Evolutionary conservation across 2,113 vertebrate species (phyloP).

Genomic region (Gymnorhina tibicen): DNA sequence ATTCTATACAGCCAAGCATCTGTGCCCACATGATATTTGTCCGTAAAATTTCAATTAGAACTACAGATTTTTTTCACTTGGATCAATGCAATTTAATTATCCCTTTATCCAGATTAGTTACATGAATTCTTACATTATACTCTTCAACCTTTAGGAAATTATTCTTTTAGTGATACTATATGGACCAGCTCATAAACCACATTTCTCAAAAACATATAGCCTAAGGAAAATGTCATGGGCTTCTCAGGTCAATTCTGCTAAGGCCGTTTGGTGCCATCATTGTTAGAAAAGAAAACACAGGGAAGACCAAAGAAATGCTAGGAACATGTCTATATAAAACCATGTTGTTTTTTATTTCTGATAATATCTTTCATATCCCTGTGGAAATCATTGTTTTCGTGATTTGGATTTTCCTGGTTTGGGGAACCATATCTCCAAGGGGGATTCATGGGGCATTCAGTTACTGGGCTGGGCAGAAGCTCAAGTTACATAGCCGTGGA

Average conservation of each 20-base stretch:
- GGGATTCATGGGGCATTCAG: neutral
- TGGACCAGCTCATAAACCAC: neutral
- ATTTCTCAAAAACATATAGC: neutral
- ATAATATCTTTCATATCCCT: neutral
- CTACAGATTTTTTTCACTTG: neutral
- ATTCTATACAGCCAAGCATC: neutral
- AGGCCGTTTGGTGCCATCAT: neutral
- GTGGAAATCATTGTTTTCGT: neutral
- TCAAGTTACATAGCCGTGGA: neutral
- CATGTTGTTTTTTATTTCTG: neutral
- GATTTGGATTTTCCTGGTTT: neutral
- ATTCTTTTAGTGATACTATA: neutral
- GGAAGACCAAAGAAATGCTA: neutral
- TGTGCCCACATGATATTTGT: neutral
- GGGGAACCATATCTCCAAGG: neutral
- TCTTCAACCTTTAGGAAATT: neutral
- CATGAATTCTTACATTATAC: neutral
- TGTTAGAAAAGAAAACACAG: neutral
- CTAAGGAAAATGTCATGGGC: neutral
- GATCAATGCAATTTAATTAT: neutral
- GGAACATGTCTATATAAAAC: neutral
- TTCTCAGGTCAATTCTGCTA: neutral
- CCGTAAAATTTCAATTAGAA: neutral
- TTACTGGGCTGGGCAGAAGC: neutral
- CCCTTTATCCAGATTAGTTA: neutral